These are phyloP conservation scores for Lamellibrachia columna DNA, from an alignment of 2,888 invertebrate genomes.

Conservation along the genomic window DNA sequence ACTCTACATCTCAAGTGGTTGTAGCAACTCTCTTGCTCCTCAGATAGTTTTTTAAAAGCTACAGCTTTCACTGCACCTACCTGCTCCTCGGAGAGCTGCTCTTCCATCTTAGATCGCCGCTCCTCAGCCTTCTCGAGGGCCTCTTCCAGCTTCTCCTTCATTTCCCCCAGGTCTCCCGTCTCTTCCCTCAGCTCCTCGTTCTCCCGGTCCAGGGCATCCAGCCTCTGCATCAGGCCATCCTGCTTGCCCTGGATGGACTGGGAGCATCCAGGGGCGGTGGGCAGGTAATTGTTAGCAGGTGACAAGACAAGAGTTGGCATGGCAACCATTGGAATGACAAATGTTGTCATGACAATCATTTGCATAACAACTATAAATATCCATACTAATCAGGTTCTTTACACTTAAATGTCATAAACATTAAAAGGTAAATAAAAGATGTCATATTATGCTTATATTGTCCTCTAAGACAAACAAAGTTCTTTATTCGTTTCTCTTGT, in stretches of 20 bases:
- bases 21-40: not conserved
- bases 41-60: not conserved
- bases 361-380: too few relatives aligned
- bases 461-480: too few relatives aligned
- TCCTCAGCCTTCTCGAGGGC: constrained; percentile 28
- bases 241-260: constrained; percentile 62
- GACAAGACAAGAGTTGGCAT: not conserved
- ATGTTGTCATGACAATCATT: too few relatives aligned
- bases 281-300: not conserved
- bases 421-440: too few relatives aligned
- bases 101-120: constrained; percentile 17
- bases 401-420: too few relatives aligned
- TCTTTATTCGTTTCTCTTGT: too few relatives aligned
- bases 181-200: constrained; percentile 55
- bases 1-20: too few relatives aligned
- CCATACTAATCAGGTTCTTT: too few relatives aligned
- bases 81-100: constrained; percentile 26
- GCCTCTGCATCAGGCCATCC: constrained; percentile 49
- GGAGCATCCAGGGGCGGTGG: not conserved
- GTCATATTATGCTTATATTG: too few relatives aligned
- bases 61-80: constrained; percentile 20
- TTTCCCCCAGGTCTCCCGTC: constrained; percentile 54
- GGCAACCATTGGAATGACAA: too few relatives aligned
- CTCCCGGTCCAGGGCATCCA: constrained; percentile 56
- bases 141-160: constrained; percentile 50